Conservation (phyloP, 2,113 vertebrate species). For the Oreochromis tanganicae region DNA sequence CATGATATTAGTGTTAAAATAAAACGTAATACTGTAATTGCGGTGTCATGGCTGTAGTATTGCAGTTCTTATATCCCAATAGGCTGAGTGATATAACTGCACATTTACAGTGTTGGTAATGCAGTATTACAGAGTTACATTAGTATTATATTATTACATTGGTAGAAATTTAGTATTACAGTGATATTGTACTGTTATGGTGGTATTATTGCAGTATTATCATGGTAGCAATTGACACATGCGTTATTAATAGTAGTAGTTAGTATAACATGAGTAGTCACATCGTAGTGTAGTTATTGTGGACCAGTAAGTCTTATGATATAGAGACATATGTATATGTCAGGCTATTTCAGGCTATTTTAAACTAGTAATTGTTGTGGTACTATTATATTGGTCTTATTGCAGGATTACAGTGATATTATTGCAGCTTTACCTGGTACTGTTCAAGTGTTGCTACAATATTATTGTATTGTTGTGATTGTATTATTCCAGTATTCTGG, state of each 20-base stretch:
- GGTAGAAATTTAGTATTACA: not conserved
- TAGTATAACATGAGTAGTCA: not conserved
- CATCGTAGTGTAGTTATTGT: not conserved
- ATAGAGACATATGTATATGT: not conserved
- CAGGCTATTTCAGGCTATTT: not conserved
- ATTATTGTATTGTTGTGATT: not conserved
- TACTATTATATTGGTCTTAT: not conserved
- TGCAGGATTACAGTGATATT: not conserved
- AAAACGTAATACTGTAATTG: not conserved
- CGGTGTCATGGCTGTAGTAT: not conserved
- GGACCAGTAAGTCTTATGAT: not conserved
- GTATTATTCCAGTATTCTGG: not conserved
- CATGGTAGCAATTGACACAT: not conserved
- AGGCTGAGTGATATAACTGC: not conserved
- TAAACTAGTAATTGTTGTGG: not conserved
- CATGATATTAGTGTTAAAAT: not conserved
- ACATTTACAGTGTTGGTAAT: not conserved
- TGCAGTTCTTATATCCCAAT: not conserved
- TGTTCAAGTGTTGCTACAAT: not conserved
- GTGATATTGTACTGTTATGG: not conserved
- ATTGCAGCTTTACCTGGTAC: not conserved
- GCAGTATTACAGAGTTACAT: not conserved
- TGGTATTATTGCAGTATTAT: not conserved
- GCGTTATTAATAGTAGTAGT: not conserved
- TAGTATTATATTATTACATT: not conserved